These are phyloP conservation scores for Drosophila mimetica DNA, from an alignment of 2,888 invertebrate genomes.

Conservation along the genomic window DNA sequence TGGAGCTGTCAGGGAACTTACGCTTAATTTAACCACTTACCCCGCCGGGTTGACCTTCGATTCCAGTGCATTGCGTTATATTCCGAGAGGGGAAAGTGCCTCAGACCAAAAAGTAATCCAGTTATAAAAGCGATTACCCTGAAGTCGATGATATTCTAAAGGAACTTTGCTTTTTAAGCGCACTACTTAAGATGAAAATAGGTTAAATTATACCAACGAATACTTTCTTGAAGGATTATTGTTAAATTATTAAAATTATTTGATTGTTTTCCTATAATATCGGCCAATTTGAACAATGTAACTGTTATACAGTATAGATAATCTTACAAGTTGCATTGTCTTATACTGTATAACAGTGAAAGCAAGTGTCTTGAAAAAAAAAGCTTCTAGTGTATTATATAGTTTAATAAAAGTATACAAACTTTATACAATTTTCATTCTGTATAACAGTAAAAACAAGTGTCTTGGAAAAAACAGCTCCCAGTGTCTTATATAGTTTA, in stretches of 20 bases:
- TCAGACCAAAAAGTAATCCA: conserved; percentile 42
- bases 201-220: not conserved
- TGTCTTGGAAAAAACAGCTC: not conserved
- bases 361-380: too few species aligned
- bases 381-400: too few species aligned
- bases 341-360: conserved; percentile 7
- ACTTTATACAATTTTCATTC: too few species aligned
- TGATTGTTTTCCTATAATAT: not conserved
- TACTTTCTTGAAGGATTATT: not conserved
- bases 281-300: not conserved
- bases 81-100: not conserved
- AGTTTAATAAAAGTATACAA: too few species aligned
- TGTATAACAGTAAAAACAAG: not conserved
- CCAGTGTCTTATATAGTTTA: not conserved
- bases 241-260: not conserved
- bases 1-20: conserved; percentile 14
- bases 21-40: conserved; percentile 31
- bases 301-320: not conserved
- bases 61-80: conserved; percentile 19
- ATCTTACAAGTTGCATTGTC: not conserved
- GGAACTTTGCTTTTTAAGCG: not conserved
- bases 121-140: conserved; percentile 20
- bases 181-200: conserved; percentile 2
- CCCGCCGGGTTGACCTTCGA: conserved; percentile 8
- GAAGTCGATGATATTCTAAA: not conserved